Evolutionary conservation across 2,113 vertebrate species (phyloP).

Genomic region (Anthoscopus minutus): DNA sequence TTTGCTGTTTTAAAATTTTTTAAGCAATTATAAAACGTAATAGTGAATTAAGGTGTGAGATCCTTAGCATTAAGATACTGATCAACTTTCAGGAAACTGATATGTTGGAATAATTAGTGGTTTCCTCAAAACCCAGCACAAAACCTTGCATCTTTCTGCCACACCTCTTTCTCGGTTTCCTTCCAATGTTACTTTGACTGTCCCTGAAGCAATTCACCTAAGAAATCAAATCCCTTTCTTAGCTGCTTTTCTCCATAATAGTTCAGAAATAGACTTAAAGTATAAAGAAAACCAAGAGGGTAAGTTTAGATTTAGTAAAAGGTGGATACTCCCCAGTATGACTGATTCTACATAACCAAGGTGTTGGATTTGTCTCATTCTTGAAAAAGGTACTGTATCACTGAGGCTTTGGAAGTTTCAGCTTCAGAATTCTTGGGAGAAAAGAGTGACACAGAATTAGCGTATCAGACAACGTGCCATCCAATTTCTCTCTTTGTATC

Average conservation of each 20-base stretch:
- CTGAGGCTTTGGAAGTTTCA: not conserved
- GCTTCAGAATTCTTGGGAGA: not conserved
- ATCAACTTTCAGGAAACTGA: not conserved
- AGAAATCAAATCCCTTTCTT: not conserved
- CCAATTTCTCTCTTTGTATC: not conserved
- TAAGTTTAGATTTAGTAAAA: not conserved
- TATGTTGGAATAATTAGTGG: not conserved
- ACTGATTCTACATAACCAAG: not conserved
- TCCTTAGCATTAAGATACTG: not conserved
- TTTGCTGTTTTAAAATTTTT: not conserved
- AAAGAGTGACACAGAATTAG: not conserved
- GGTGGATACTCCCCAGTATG: not conserved
- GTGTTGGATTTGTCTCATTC: not conserved
- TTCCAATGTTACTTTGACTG: not conserved
- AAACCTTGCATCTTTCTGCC: not conserved
- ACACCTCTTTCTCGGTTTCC: not conserved
- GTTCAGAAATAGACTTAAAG: not conserved
- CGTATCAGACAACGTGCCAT: accelerated
- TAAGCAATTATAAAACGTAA: not conserved
- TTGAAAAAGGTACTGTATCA: not conserved
- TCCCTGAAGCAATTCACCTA: not conserved
- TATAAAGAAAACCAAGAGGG: not conserved
- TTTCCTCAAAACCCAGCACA: not conserved
- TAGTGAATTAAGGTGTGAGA: not conserved
- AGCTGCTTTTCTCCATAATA: not conserved